These are phyloP conservation scores for Acrocera orbiculus DNA, from an alignment of 2,888 invertebrate species.

Conservation along the genomic window DNA sequence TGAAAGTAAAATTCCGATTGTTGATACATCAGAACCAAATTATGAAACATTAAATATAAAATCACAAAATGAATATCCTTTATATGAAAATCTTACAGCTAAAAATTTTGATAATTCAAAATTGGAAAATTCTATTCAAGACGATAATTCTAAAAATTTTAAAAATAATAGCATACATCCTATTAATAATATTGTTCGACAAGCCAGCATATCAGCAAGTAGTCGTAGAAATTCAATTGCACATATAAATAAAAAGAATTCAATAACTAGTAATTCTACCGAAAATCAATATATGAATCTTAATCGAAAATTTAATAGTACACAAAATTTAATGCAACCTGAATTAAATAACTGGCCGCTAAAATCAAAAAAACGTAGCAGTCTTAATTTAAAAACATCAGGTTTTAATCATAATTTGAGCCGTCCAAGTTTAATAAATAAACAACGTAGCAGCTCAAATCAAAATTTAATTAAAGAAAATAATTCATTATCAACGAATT, in stretches of 20 bases:
- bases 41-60: conserved; percentile 29
- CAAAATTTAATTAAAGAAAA: conserved; percentile 25
- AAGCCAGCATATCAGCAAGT: no score
- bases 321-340: conserved; percentile 28
- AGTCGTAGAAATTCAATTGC: conserved; percentile 22
- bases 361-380: conserved; percentile 30
- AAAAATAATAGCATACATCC: no score
- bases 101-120: conserved; percentile 19
- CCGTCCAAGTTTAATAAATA: conserved; percentile 10
- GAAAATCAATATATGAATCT: conserved; percentile 24
- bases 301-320: conserved; percentile 29
- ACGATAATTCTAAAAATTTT: no score
- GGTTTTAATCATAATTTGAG: conserved; percentile 3
- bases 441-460: conserved; percentile 24
- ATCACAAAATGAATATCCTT: conserved; percentile 11
- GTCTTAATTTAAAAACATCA: conserved; percentile 24
- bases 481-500: conserved; percentile 2
- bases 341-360: conserved; percentile 21
- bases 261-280: no score
- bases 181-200: no score
- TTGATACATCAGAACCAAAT: conserved; percentile 24
- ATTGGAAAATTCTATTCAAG: no score
- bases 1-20: conserved; percentile 24
- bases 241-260: no score
- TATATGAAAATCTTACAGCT: conserved; percentile 15